Percentiles rank a stretch among this genome's conserved stretches.
These are phyloP conservation scores for Circaetus cinerascens DNA, from an alignment of 2,113 vertebrate genomes.

Conservation along the genomic window DNA sequence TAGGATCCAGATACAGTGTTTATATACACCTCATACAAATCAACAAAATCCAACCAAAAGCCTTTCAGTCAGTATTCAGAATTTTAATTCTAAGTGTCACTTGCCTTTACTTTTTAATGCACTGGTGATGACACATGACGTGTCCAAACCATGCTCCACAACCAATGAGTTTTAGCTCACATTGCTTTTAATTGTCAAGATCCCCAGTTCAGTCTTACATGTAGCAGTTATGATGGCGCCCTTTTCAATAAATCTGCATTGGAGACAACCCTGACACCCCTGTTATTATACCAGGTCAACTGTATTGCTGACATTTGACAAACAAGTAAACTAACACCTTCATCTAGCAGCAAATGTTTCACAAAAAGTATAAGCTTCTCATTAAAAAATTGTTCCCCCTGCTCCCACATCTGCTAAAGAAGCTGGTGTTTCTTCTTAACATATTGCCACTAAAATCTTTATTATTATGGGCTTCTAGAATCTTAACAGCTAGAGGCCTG, in stretches of 20 bases:
- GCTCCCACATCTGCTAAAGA: conserved; percentile 8
- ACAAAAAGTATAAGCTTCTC: background rate
- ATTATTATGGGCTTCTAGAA: conserved; percentile 28
- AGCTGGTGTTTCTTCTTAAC: background rate
- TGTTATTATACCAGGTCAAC: background rate
- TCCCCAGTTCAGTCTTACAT: background rate
- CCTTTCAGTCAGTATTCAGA: background rate
- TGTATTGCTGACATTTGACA: background rate
- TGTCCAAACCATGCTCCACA: background rate
- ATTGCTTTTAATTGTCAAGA: background rate
- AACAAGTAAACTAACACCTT: background rate
- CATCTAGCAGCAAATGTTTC: background rate
- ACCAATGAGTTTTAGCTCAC: background rate
- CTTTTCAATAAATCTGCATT: background rate
- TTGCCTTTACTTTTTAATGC: background rate
- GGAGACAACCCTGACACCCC: background rate
- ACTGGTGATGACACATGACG: background rate
- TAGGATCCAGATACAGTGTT: background rate
- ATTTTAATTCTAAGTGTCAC: background rate
- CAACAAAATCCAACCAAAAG: background rate
- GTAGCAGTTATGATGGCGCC: background rate
- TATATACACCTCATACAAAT: background rate
- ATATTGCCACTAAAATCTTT: conserved; percentile 43
- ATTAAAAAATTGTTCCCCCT: background rate
- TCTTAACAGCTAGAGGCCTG: conserved; percentile 1